Base-by-base conservation (phyloP, 2,797 vertebrate genomes). In the Miopithecus talapoin region DNA sequence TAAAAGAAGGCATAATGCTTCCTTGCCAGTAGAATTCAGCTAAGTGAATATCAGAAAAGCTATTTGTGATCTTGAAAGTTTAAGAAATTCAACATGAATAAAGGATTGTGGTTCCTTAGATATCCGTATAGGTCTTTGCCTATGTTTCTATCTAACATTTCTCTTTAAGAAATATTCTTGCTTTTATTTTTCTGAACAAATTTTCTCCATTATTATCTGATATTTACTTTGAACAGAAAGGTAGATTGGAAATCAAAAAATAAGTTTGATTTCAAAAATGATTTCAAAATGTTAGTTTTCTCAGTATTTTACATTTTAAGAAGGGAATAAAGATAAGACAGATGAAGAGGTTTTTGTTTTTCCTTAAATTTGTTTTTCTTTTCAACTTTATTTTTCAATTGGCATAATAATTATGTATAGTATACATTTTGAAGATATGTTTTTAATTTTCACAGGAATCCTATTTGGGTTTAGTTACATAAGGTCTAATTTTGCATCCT, bases 401-500 rank as follows among this genome's bases (percentile, higher is more conserved):
- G 48, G 24, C 33, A 50, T 79, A 72, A 36, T 36, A 53, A 53
- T 79, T 50, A 6, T 8, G 8, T 79, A 24, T 79, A 14, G 21
- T 57, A 57, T 30, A 57, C 39, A 57, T 83, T 17, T 83, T 36
- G 19, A 74, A 85, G 50, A 41, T 68, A 8, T 2, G 8, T 10
- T 96, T 89, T 89, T 70, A 41, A 85, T 84, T 92, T 94, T 85
- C n/a, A 81, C 26, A 75, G 50, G 72, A 79, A 78, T 83, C 87
- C 36, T 91, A 22, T 79, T 72, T 87, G 22, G 43, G 17, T 22
- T 68, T 39, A 26, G 4, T 85, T 61, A 83, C 14, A 70, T 88
- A 68, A 86, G 30, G 2, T 36, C 72, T 89, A 33, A 94, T 53
- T 68, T 85, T 70, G 41, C 50, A 76, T 85, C 26, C 36, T 81